Percentiles rank a stretch among this genome's conserved stretches.
Conservation (phyloP, 35 echinoderm and acorn worm species). For the Eucidaris tribuloides region DNA sequence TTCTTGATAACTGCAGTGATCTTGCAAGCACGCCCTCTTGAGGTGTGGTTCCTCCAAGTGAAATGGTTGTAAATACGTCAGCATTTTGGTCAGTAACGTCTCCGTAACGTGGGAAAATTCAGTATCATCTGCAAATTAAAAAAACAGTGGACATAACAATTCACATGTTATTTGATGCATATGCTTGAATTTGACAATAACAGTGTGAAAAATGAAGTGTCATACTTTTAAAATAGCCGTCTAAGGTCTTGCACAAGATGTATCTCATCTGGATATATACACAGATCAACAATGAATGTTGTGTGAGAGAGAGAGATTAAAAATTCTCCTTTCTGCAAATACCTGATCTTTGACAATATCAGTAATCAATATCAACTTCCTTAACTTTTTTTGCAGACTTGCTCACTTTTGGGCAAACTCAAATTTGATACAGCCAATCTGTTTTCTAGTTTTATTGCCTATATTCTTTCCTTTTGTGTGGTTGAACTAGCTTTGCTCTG, state of each 20-base stretch:
- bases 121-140: neutral
- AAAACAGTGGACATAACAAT: neutral
- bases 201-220: neutral
- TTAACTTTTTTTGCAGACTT: too few species aligned
- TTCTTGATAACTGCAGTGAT: conserved; percentile 84
- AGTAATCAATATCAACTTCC: too few species aligned
- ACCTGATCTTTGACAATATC: too few species aligned
- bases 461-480: too few species aligned
- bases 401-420: too few species aligned
- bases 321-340: too few species aligned
- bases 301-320: too few species aligned
- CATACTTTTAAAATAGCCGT: neutral
- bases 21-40: conserved; percentile 27
- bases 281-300: neutral
- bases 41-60: conserved; percentile 58
- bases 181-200: neutral
- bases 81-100: neutral
- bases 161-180: neutral
- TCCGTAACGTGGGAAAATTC: neutral
- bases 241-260: neutral
- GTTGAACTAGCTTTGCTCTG: too few species aligned
- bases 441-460: too few species aligned
- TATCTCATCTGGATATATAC: neutral
- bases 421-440: too few species aligned
- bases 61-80: conserved; percentile 40